Evolutionary conservation across 2,113 vertebrate species (phyloP), one percentile per base, ranked within the genome.

Genomic region (Natator depressus): DNA sequence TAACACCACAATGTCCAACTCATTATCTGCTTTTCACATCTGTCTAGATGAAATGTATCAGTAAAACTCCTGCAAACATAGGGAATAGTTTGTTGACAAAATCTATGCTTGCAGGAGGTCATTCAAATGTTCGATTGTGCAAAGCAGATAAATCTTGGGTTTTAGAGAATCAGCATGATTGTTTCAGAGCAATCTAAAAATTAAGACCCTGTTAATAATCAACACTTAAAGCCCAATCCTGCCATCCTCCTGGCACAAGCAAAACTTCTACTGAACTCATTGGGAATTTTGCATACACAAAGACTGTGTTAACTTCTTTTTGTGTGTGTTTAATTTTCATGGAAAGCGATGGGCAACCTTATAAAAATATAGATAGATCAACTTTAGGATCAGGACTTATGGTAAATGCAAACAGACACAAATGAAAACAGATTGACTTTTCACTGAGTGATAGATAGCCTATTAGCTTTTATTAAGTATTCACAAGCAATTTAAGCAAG

Each of bases 21-120:
- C 49, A 84, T 94, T 94, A 90, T 93, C 93, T 94, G 19, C 6
- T 96, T 87, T 91, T 94, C 89, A 78, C 78, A 93, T 91, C 86
- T 96, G 90, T 92, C 80, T 87, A 49, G 87, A 59, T 24, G 54
- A 87, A 88, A 83, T 89, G 87, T 88, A 86, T 94, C 83, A 85
- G 51, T 51, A 57, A 72, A 89, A 88, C 72, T 93, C 35, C 55
- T 72, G 78, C 87, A 92, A 94, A 91, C 47, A 72, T 3, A 51
- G 53, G 75, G 53, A 2, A 24, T 27, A 88, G 94, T 53, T n/a
- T n/a, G 35, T 42, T 89, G 91, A 95, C 94, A 85, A 93, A 93
- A 91, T 55, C 93, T 93, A 46, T 87, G 17, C 85, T 93, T 87
- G 47, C 19, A 87, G 81, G 82, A 89, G 87, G 59, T 86, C 90